Percentiles rank a stretch among this genome's conserved stretches.
Conservation (phyloP, 2,113 vertebrate genomes). For the Bucco capensis region DNA sequence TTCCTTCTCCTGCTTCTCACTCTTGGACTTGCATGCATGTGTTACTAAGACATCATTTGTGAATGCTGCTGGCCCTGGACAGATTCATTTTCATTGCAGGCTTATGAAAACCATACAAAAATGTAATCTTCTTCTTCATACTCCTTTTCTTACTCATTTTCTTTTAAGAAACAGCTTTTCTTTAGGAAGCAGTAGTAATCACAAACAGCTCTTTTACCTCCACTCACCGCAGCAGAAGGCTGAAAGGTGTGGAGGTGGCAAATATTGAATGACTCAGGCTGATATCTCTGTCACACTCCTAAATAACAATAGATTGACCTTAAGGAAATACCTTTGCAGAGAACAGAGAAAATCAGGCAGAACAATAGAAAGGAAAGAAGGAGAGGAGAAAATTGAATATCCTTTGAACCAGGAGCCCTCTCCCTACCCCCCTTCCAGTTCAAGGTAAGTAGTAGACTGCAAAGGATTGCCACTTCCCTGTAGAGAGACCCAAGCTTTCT, state of each 20-base stretch:
- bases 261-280: constrained; percentile 22
- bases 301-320: constrained; percentile 36
- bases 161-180: background rate
- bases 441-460: no score
- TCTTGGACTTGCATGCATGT: background rate
- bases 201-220: background rate
- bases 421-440: background rate
- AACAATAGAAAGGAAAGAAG: constrained; percentile 1
- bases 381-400: background rate
- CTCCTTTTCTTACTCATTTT: background rate
- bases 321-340: background rate
- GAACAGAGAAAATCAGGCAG: background rate
- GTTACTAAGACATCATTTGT: background rate
- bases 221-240: background rate
- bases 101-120: background rate
- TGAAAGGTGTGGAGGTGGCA: constrained; percentile 52
- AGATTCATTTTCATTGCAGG: background rate
- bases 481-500: background rate
- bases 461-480: background rate
- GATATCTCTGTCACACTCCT: background rate
- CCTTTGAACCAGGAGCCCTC: background rate
- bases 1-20: background rate
- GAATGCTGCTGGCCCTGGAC: background rate
- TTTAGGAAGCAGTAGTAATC: background rate
- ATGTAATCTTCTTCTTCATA: background rate